Conservation (phyloP, 1,140 invertebrate species). For the Drosophila pseudoobscura region DNA sequence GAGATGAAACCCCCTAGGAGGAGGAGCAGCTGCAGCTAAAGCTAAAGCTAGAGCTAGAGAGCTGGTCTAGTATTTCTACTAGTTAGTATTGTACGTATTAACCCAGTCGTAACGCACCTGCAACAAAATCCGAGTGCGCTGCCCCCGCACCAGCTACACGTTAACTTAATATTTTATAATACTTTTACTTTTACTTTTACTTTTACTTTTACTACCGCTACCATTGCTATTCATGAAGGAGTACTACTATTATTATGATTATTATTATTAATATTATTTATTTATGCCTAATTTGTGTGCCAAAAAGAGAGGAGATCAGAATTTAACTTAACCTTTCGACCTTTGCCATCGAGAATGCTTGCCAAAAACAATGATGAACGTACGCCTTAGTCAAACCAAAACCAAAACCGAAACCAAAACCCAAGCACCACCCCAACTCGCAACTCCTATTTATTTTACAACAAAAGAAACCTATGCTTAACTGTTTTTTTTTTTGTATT, state of each 20-base stretch:
- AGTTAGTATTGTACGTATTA: conserved; percentile 28
- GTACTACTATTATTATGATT: no score
- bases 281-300: conserved; percentile 66
- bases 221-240: conserved; percentile 2
- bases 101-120: background rate
- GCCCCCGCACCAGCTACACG: background rate
- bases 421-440: conserved; percentile 1
- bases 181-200: background rate
- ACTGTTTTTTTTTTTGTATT: conserved; percentile 15
- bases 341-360: conserved; percentile 45
- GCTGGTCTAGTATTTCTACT: conserved; percentile 47
- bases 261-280: conserved; percentile 40
- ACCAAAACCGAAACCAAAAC: background rate
- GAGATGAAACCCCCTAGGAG: conserved; percentile 25
- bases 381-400: conserved; percentile 18
- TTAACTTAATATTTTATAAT: background rate
- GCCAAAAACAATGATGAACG: conserved; percentile 18
- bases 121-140: no score
- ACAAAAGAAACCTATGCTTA: conserved; percentile 20
- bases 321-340: no score
- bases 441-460: conserved; percentile 36
- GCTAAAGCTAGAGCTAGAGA: background rate
- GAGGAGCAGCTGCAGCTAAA: conserved; percentile 19
- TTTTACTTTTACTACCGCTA: background rate
- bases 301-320: conserved; percentile 32